Conservation (phyloP, 2,797 vertebrate species). For the Odontamblyopus rebecca region DNA sequence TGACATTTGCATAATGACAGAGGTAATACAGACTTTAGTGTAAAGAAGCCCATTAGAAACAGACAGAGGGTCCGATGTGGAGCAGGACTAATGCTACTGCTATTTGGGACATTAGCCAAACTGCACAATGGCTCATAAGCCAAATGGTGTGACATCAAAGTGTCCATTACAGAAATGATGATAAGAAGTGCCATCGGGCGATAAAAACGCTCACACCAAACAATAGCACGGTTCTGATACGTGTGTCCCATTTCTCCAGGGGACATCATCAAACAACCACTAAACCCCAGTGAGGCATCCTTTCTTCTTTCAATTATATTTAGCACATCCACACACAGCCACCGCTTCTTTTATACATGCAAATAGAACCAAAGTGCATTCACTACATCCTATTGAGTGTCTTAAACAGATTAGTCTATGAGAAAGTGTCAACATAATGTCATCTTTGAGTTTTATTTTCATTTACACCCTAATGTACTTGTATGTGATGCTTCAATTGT, state of each 20-base stretch:
- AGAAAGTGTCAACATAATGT: slow-evolving; percentile 16
- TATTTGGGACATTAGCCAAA: slow-evolving; percentile 57
- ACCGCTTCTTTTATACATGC: slow-evolving; percentile 24
- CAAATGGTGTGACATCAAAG: slow-evolving; percentile 62
- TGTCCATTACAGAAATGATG: slow-evolving; percentile 60
- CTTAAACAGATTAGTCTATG: slow-evolving; percentile 23
- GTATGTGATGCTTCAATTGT: slow-evolving; percentile 11
- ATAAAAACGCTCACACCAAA: slow-evolving; percentile 46
- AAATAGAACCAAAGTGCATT: slow-evolving; percentile 39
- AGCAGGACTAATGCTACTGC: slow-evolving; percentile 32
- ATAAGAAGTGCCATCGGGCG: slow-evolving; percentile 52
- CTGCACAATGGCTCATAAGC: slow-evolving; percentile 60
- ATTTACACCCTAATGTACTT: slow-evolving; percentile 5
- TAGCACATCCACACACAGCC: slow-evolving; percentile 38
- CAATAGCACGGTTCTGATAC: slow-evolving; percentile 41
- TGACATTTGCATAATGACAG: slow-evolving; percentile 13
- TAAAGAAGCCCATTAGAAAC: slow-evolving; percentile 35
- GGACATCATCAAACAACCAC: slow-evolving; percentile 48
- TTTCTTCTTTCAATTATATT: slow-evolving; percentile 56
- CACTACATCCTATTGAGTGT: slow-evolving; percentile 25
- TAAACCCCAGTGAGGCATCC: slow-evolving; percentile 28
- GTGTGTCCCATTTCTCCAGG: slow-evolving; percentile 50
- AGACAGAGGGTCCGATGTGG: slow-evolving; percentile 28
- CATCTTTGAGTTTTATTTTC: background rate
- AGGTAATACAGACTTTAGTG: slow-evolving; percentile 29